Evolutionary conservation across 2,113 vertebrate species (phyloP).

Genomic region (Etheostoma spectabile): DNA sequence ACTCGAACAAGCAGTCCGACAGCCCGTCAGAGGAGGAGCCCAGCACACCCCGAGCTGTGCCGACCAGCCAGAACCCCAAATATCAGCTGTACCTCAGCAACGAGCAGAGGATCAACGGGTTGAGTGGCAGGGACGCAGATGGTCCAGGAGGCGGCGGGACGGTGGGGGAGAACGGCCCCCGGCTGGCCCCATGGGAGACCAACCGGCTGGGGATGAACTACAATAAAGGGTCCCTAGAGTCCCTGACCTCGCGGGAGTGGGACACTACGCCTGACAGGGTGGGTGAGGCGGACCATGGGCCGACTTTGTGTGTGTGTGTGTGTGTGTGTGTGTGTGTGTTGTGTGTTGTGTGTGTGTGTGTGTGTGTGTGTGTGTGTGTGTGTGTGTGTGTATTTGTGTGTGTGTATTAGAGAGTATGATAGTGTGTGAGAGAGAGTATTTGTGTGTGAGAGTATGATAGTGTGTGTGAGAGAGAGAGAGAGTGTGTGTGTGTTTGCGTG

Average conservation of each 20-base stretch:
- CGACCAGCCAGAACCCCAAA: constrained; percentile 67
- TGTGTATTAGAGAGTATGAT: no score
- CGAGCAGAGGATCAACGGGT: constrained; percentile 63
- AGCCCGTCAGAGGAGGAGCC: constrained; percentile 75
- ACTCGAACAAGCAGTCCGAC: constrained; percentile 69
- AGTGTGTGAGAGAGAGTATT: no score
- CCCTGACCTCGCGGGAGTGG: constrained; percentile 77
- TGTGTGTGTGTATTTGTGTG: no score
- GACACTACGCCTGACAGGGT: constrained; percentile 82
- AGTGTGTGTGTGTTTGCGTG: no score
- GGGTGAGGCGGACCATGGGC: constrained; percentile 26
- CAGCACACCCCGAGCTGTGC: constrained; percentile 24
- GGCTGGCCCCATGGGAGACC: constrained; percentile 66
- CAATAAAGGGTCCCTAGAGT: constrained; percentile 81
- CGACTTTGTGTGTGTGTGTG: constrained; percentile 1
- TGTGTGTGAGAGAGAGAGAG: no score
- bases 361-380: no score
- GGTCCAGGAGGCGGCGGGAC: constrained; percentile 45
- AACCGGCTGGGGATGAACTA: constrained; percentile 60
- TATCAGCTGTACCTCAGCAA: constrained; percentile 82
- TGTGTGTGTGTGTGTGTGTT: not conserved
- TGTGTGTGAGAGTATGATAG: no score
- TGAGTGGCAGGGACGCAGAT: constrained; percentile 63
- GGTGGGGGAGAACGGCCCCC: constrained; percentile 63
- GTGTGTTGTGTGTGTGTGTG: no score